Evolutionary conservation across 2,113 vertebrate genomes (phyloP).

Genomic region (Heterochromis multidens): DNA sequence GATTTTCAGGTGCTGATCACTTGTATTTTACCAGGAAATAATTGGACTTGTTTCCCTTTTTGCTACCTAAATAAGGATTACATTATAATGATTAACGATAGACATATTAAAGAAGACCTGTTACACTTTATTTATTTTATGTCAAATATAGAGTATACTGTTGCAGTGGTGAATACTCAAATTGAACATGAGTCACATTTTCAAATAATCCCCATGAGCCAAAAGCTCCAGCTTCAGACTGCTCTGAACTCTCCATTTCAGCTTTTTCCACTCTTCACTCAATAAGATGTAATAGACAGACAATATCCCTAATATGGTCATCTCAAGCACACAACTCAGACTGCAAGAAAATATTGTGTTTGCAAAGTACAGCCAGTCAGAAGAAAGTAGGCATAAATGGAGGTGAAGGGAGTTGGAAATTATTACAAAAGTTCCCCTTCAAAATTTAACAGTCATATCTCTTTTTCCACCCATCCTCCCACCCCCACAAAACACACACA

Average conservation of each 20-base stretch:
- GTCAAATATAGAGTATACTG: background rate
- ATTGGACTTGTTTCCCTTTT: fast-evolving
- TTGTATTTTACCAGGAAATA: background rate
- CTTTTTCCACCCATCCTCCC: too few species aligned
- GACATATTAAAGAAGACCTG: background rate
- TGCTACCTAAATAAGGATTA: background rate
- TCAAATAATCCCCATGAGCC: background rate
- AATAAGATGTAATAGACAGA: background rate
- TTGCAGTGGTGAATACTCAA: background rate
- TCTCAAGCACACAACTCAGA: background rate
- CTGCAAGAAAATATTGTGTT: background rate
- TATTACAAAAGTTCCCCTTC: background rate
- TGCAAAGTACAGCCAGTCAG: background rate
- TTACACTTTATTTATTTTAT: background rate
- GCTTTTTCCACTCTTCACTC: background rate
- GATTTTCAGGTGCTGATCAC: background rate
- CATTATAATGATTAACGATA: background rate
- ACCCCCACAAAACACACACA: too few species aligned
- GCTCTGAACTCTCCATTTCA: background rate
- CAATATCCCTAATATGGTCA: background rate
- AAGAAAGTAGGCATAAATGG: background rate
- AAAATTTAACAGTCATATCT: background rate
- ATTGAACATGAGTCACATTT: background rate
- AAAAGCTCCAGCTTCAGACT: background rate
- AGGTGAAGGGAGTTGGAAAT: background rate